Base-by-base conservation (phyloP, 1,140 invertebrate species). In the Bombus vancouverensis region DNA sequence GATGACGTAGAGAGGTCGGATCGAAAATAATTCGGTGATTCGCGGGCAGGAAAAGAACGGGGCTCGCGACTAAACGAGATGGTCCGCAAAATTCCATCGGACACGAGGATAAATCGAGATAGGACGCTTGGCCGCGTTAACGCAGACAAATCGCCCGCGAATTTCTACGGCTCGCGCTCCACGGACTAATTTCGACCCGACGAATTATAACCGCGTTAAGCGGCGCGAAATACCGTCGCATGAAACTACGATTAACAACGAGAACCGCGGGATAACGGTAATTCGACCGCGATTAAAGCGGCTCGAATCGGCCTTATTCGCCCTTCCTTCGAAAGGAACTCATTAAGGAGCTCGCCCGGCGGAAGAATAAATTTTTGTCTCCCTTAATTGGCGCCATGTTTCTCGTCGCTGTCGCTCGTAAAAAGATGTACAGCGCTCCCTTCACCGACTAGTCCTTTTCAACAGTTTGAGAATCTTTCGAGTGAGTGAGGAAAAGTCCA, bases 201-300 rank as follows among this genome's bases (percentile, higher is more conserved):
- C 81, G 73, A 83, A 76, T 83, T 83, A 68, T 68, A 76, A 83
- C 57, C 28, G 72, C 59, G 44, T 76, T 32, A 37, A 76, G 73
- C 62, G 32, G 34, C 44, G 73, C 32, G 59, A 66, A 66, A 66
- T 76, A 59, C 81, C 57, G 9, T 12, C 70, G 70, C 80, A 53
- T 59, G 80, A 81, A 81, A 74, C 70, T 62, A 22, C 70, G 80
- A 81, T 81, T 81, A 81, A 81, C 80, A 81, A 73, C 71, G 76
- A 2, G 32, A 9, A 34, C 25, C 44, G 6, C 12, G 47, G n/a
- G 53, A 65, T 81, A 81, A 81, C 70, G 80, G n/a, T 81, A 73
- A 73, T 73, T 62, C 39, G 70, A 62, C 70, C 80, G 53, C 80
- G 80, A 72, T 81, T 81, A 81, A 73, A 81, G 32, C 18, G 44